phyloP scores from a whole-genome alignment of 2,888 invertebrate genomes.

The Cheiracanthium punctorium region DNA sequence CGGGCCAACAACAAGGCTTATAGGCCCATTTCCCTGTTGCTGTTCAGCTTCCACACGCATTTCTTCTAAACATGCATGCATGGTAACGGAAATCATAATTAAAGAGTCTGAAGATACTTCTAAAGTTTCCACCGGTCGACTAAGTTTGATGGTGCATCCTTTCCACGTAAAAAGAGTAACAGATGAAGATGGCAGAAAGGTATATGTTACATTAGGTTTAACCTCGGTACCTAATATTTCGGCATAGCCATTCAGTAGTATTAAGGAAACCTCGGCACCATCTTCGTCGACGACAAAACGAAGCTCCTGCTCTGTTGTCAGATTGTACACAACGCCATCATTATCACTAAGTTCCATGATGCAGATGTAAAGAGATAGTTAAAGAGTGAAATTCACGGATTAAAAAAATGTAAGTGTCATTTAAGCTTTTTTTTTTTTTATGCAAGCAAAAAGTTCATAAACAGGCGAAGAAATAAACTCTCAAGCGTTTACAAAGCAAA shows the following conservation, averaged over 20 bases:
- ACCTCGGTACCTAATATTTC: slow-evolving; percentile 98
- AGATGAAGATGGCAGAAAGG: slow-evolving; percentile 91
- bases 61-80: slow-evolving; percentile 95
- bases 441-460: too few species aligned
- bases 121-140: slow-evolving; percentile 92
- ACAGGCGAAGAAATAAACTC: too few species aligned
- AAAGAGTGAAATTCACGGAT: too few species aligned
- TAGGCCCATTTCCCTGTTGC: slow-evolving; percentile 83
- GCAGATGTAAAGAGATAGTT: too few species aligned
- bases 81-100: slow-evolving; percentile 95
- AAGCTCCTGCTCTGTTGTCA: slow-evolving; percentile 91
- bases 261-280: slow-evolving; percentile 82
- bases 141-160: slow-evolving; percentile 87
- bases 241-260: slow-evolving; percentile 91
- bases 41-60: slow-evolving; percentile 88
- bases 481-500: too few species aligned
- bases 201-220: slow-evolving; percentile 92
- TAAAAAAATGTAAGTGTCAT: too few species aligned
- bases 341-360: not conserved
- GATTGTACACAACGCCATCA: slow-evolving; percentile 77
- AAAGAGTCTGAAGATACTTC: slow-evolving; percentile 97
- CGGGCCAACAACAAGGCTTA: slow-evolving; percentile 92
- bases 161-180: slow-evolving; percentile 97
- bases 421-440: too few species aligned
- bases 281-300: slow-evolving; percentile 94